Conservation (phyloP, 2,797 vertebrate genomes). For the Allobates femoralis region DNA sequence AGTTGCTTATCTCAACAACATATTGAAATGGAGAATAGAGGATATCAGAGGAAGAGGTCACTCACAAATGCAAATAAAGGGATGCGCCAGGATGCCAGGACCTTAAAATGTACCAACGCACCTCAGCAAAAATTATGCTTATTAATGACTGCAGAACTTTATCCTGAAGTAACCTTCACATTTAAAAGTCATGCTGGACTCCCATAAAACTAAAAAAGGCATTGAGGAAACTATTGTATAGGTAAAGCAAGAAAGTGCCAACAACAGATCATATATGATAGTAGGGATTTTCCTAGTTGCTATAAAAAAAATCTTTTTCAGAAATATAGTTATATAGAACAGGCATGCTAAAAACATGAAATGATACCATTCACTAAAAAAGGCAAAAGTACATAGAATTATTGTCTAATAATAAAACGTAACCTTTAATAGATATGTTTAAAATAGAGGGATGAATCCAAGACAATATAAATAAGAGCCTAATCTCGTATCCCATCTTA, state of each 20-base stretch:
- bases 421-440: no score
- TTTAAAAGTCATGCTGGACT: conserved; percentile 1
- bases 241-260: not conserved
- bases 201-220: not conserved
- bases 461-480: no score
- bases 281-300: not conserved
- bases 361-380: no score
- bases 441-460: no score
- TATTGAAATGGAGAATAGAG: conserved; percentile 36
- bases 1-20: conserved; percentile 54
- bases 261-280: not conserved
- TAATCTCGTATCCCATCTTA: no score
- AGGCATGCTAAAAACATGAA: not conserved
- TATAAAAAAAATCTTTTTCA: not conserved
- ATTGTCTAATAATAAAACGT: no score
- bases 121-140: conserved; percentile 33
- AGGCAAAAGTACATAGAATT: no score
- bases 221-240: not conserved
- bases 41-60: conserved; percentile 47
- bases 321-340: not conserved
- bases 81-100: conserved; percentile 22
- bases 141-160: conserved; percentile 15
- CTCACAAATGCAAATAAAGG: conserved; percentile 47
- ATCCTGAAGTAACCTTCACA: conserved; percentile 24
- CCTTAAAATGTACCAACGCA: conserved; percentile 41